Percentiles rank a stretch among this genome's conserved stretches.
Conservation (phyloP, 2,888 invertebrate genomes). For the Papilio demoleus region DNA sequence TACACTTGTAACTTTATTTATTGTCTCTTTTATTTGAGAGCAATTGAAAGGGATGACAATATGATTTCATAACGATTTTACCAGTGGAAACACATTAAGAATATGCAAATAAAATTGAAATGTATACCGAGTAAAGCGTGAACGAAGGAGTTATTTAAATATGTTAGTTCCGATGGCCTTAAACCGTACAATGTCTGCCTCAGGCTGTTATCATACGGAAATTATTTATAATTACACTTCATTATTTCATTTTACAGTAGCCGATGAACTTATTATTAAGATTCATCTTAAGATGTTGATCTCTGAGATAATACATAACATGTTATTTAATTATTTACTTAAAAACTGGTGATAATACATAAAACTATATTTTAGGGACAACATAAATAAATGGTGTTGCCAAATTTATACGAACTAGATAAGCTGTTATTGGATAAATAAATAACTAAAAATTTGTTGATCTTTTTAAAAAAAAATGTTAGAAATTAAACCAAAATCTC, state of each 20-base stretch:
- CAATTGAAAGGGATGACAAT: neutral
- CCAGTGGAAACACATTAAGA: neutral
- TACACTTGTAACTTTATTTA: neutral
- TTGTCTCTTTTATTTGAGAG: neutral
- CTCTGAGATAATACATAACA: no score
- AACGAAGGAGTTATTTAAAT: slow-evolving; percentile 14
- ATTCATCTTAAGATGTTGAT: neutral
- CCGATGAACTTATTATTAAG: neutral
- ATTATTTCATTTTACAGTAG: slow-evolving; percentile 22
- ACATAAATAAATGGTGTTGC: no score
- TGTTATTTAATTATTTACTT: no score
- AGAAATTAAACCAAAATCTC: no score
- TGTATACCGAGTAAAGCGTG: slow-evolving; percentile 30
- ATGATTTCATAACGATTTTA: neutral
- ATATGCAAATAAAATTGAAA: slow-evolving; percentile 29
- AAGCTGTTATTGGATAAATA: no score
- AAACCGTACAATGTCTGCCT: slow-evolving; percentile 37
- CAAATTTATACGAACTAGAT: no score
- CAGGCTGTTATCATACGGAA: slow-evolving; percentile 42
- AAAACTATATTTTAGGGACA: no score
- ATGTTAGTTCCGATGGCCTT: slow-evolving; percentile 36
- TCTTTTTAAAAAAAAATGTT: no score
- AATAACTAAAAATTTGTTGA: no score
- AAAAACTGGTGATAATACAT: no score
- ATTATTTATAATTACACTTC: slow-evolving; percentile 35